phyloP scores from a whole-genome alignment of 2,113 vertebrate species.

The Buteo buteo region DNA sequence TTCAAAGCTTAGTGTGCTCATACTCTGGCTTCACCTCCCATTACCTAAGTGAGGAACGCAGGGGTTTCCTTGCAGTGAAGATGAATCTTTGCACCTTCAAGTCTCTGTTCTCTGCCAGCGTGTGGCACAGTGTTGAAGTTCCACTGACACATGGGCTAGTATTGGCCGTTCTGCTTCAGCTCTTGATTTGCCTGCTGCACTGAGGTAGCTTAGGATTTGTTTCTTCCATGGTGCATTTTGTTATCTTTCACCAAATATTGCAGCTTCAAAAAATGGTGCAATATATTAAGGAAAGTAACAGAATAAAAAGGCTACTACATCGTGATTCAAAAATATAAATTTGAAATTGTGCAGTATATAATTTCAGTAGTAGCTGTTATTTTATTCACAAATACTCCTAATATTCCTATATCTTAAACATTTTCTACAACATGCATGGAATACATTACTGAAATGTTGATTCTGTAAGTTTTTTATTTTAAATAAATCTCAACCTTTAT shows the following conservation, averaged over 20 bases:
- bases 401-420: not conserved
- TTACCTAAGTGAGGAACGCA: not conserved
- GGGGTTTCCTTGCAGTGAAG: not conserved
- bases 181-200: not conserved
- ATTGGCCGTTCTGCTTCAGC: not conserved
- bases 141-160: not conserved
- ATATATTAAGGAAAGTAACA: not conserved
- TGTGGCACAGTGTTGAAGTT: not conserved
- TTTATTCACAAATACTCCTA: not conserved
- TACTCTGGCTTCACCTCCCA: not conserved
- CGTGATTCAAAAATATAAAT: not conserved
- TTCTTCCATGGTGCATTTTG: not conserved
- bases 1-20: not conserved
- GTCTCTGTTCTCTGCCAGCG: rapidly evolving
- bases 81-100: not conserved
- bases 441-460: not conserved
- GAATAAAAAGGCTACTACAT: not conserved
- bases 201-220: not conserved
- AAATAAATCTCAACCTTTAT: not conserved
- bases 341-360: not conserved
- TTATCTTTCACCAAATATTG: not conserved
- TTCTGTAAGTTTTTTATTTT: not conserved
- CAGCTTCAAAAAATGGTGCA: not conserved
- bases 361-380: not conserved
- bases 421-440: not conserved